A percentile compares a stretch with the other conserved stretches of the same genome.
Conservation (phyloP, 2,888 invertebrate genomes). For the Sussaba pulchella region DNA sequence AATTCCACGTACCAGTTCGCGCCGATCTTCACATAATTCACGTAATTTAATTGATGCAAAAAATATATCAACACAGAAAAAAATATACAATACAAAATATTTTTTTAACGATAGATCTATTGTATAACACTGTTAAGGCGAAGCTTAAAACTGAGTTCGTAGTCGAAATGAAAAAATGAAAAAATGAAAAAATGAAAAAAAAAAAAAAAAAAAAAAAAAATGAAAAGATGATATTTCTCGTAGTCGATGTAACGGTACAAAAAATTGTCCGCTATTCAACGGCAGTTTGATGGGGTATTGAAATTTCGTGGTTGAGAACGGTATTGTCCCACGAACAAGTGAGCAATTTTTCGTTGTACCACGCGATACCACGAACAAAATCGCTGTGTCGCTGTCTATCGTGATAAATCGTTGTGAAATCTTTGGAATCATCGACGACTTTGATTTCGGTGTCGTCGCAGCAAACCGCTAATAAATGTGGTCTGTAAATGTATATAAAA, state of each 20-base stretch:
- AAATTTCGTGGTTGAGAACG: conserved; percentile 81
- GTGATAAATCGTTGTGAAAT: conserved; percentile 82
- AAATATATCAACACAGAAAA: too few species aligned
- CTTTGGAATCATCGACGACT: conserved; percentile 82
- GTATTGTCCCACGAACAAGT: conserved; percentile 87
- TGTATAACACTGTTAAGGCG: too few species aligned
- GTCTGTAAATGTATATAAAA: conserved; percentile 70
- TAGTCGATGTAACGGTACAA: conserved; percentile 21
- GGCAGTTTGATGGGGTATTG: not conserved
- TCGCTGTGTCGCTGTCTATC: conserved; percentile 84
- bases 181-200: not conserved
- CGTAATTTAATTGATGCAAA: too few species aligned
- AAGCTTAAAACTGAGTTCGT: too few species aligned
- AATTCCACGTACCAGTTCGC: too few species aligned
- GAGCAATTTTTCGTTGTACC: conserved; percentile 85
- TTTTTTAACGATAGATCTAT: too few species aligned
- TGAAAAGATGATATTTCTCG: conserved; percentile 20
- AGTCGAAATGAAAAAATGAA: too few species aligned
- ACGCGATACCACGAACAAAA: conserved; percentile 86
- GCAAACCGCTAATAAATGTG: conserved; percentile 85
- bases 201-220: conserved; percentile 16
- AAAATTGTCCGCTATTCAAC: conserved; percentile 21
- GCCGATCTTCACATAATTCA: too few species aligned
- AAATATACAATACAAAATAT: too few species aligned
- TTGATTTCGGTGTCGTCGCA: conserved; percentile 84